Base-by-base conservation (phyloP, 2,888 invertebrate species). In the Alsophila aescularia region DNA sequence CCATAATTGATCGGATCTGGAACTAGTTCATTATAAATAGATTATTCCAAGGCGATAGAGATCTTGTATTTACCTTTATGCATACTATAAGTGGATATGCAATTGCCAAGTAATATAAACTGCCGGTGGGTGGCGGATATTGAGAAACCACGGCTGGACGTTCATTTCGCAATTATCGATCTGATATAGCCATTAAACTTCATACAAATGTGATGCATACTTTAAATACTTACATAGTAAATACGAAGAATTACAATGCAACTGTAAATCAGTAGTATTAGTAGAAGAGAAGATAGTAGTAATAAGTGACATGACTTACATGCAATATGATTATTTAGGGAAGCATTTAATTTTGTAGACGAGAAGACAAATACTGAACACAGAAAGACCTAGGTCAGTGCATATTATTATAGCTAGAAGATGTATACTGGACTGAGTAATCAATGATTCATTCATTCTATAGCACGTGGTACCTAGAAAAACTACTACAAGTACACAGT, bases 121-220 rank as follows among this genome's bases (percentile, higher is more conserved):
- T 55, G 50, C 52, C 52, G 50, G 83, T 83, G 81, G 83, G 81
- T 72, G 77, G 75, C 74, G 78, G 77, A 79, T 75, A 75, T 81
- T 82, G 70, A 66, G 81, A 75, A 75, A 83, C 69, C 50, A 67
- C 62, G 67, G 69, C 49, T 40, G 52, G 51, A 66, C 62, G 64
- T 65, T 64, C 61, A 70, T 80, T 79, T 80, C 70, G 76, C 73
- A 79, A 79, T 75, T 76, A 82, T 81, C 67, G 81, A 79, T 80
- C 73, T 66, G 60, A 69, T 67, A 69, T 58, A 60, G 53, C 52
- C 62, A 56, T 29, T 29, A 29, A 29, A 29, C 5, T 21, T 6
- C 0, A 31, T 32, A 12, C 12, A 42, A 18, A 32, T 0, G 13
- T 13, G 5, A 2, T 27, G 32, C 32, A 32, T 32, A 13, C 13